Evolutionary conservation across 92 coral and sea anemone genomes (phyloP).

Genomic region (Meandrina meandrites): DNA sequence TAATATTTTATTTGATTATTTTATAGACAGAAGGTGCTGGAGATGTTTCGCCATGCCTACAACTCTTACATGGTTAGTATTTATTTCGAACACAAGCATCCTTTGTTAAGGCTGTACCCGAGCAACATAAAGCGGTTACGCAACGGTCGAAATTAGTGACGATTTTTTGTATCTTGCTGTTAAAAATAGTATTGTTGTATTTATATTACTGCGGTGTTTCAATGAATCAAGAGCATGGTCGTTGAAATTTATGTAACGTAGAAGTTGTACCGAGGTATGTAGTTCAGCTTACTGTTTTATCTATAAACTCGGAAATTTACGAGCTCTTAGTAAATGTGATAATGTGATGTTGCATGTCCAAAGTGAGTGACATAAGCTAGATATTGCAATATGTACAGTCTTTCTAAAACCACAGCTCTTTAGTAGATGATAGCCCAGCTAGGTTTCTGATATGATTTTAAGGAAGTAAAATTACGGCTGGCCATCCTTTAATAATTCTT

Average conservation of each 20-base stretch:
- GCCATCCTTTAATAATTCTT: background rate
- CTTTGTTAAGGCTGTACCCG: background rate
- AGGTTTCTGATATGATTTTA: background rate
- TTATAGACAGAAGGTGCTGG: constrained; percentile 85
- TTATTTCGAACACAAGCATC: background rate
- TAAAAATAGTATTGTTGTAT: background rate
- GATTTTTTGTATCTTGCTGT: background rate
- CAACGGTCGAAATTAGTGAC: constrained; percentile 8
- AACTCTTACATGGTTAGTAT: constrained; percentile 92
- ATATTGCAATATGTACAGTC: background rate
- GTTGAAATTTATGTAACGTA: background rate
- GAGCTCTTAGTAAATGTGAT: background rate
- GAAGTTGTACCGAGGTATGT: background rate
- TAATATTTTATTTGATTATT: background rate
- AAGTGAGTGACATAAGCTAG: background rate
- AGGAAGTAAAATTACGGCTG: background rate
- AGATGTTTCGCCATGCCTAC: constrained; percentile 99
- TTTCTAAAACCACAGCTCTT: background rate
- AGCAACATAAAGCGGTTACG: background rate
- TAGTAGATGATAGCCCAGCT: background rate
- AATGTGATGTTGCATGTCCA: background rate
- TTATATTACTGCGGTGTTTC: background rate
- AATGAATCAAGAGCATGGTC: background rate
- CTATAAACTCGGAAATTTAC: background rate
- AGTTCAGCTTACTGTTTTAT: background rate